Percentiles rank a stretch among this genome's conserved stretches.
Evolutionary conservation across 35 echinoderm and acorn worm species (phyloP).

Genomic region (Nesometra sesokonis): DNA sequence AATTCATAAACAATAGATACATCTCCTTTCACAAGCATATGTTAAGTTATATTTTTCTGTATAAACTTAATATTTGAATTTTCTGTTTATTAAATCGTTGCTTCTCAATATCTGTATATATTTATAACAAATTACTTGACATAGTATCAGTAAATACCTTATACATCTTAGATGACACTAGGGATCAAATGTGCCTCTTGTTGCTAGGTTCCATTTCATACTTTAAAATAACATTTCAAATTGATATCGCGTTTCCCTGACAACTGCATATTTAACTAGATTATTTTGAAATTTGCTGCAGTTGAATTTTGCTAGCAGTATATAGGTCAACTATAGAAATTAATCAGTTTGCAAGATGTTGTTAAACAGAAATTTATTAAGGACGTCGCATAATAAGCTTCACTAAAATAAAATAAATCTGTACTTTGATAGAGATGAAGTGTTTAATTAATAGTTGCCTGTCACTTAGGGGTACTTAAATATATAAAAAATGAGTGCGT

Average conservation of each 20-base stretch:
- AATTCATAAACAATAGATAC: too few relatives aligned
- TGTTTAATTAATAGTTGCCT: too few relatives aligned
- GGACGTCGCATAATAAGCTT: too few relatives aligned
- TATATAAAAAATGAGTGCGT: too few relatives aligned
- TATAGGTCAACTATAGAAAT: not conserved
- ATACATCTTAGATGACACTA: not conserved
- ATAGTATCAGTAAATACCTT: not conserved
- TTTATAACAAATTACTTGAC: not conserved
- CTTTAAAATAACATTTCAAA: not conserved
- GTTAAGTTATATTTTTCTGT: too few relatives aligned
- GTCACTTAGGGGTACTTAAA: too few relatives aligned
- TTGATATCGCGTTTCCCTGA: not conserved
- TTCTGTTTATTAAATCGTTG: too few relatives aligned
- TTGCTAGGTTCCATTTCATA: not conserved
- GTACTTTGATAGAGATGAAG: too few relatives aligned
- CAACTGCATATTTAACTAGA: not conserved
- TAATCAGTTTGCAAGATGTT: not conserved
- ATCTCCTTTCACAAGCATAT: too few relatives aligned
- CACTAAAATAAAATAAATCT: too few relatives aligned
- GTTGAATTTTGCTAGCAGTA: not conserved
- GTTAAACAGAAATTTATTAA: too few relatives aligned
- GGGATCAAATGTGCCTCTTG: not conserved
- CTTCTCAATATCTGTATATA: not conserved
- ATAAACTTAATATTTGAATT: too few relatives aligned
- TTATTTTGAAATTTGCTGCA: not conserved